Evolutionary conservation across 2,888 invertebrate genomes (phyloP), one percentile per base, ranked within the genome.

Genomic region (Portevinia maculata): DNA sequence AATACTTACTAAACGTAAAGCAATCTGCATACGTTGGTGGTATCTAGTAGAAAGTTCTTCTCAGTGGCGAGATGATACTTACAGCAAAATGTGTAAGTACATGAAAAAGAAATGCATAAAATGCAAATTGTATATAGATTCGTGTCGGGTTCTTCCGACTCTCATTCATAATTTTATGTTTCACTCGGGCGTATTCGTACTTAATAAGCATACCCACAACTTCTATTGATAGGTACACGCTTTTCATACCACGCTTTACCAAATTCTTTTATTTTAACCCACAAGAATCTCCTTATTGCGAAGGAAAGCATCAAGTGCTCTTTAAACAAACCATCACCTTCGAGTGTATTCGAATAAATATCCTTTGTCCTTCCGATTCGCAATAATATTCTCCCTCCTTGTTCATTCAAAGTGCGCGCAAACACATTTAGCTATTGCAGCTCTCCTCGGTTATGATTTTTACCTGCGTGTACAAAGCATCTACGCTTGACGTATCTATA

Each of bases 271-370:
- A 46, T 48, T 60, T 69, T 34, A 39, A 44, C 13, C 13, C 15
- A 39, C 4, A 39, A 13, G 13, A 39, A 24, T 15, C 11, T 24
- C 17, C 17, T 11, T 15, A 30, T 3, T 34, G 41, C 15, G 48
- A 21, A 46, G 67, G 74, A 57, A 69, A 53, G 75, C 79, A 79
- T 70, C 70, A 70, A 75, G 75, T 64, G 41, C 60, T 39, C 52
- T 59, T 15, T 65, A 46, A 62, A 44, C 62, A 69, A 79, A 46
- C 71, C 65, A 67, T 62, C 67, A 48, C 83, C 83, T 78, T 78
- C 62, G 62, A 83, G 83, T 78, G 71, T 67, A 83, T 76, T 83
- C 71, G 78, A 76, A 83, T 67, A 71, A 83, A 79, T 78, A 83
- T 73, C 57, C 78, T 78, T 83, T 83, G 83, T 83, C 60, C 78